Base-by-base conservation (phyloP, 2,888 invertebrate genomes). In the Platynereis dumerilii region DNA sequence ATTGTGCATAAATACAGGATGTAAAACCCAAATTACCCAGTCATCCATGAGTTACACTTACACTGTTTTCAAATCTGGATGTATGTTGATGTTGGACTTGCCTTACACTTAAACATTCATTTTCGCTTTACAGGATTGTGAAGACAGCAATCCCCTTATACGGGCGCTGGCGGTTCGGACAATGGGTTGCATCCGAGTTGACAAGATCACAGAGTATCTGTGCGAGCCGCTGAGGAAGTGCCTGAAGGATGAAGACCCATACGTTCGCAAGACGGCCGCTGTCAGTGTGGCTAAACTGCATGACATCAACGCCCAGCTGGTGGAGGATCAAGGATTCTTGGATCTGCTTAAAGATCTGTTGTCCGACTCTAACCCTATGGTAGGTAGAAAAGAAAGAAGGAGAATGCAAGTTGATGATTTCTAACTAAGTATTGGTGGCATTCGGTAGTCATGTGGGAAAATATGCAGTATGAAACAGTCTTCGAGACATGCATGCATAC, bases 331-430 rank as follows among this genome's bases (percentile, higher is more conserved):
- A 88, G 98, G 97, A 34, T 99, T 99, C 85, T 87, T 99, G 72
- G 98, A 99, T 83, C 94, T 97, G 78, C 86, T 99, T 28, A 95
- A 96, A 83, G 99, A 99, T 85, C 87, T 99, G 60, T 86, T 99
- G 45, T 97, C 97, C 57, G 99, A 99, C 85, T 98, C 98, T 0
- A 99, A 99, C 86, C 99, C 99, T 0, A 99, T 99, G 99, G 99
- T 90, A 80, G 69, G 59, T 34, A 59, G 5, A 42, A 17, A n/a
- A n/a, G n/a, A n/a, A n/a, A n/a, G n/a, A n/a, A n/a, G n/a, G n/a
- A n/a, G n/a, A n/a, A n/a, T n/a, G n/a, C n/a, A n/a, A n/a, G n/a
- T n/a, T n/a, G n/a, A 42, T 42, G 42, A 42, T 42, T 15, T 42
- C 10, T 42, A 15, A 42, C 12, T 42, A 42, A 12, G 42, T 42